Conservation (phyloP, 2,797 vertebrate genomes). For the Argya squamiceps region DNA sequence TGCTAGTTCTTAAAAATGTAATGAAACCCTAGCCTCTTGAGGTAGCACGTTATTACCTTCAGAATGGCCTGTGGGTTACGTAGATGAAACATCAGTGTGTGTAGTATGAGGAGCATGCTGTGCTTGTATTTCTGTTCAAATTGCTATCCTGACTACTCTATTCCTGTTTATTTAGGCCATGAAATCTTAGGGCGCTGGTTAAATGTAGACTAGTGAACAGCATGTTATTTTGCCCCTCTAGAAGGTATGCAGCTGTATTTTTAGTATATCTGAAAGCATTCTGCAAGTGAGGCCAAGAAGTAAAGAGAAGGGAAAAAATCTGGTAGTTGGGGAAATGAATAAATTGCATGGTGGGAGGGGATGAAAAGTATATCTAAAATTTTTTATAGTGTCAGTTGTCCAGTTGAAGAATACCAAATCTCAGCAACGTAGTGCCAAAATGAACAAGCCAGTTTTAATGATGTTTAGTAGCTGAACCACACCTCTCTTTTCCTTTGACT, state of each 20-base stretch:
- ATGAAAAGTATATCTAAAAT: not conserved
- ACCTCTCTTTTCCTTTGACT: not conserved
- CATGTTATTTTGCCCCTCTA: not conserved
- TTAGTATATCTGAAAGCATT: not conserved
- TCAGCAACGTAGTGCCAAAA: not conserved
- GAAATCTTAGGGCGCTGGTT: not conserved
- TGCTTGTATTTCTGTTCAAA: constrained; percentile 18
- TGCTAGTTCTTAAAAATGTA: constrained; percentile 43
- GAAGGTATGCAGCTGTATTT: not conserved
- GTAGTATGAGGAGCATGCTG: constrained; percentile 5
- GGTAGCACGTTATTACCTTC: constrained; percentile 44
- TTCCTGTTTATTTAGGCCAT: not conserved
- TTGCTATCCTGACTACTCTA: constrained; percentile 27
- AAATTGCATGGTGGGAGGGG: not conserved
- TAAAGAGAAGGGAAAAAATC: not conserved
- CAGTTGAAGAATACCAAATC: not conserved
- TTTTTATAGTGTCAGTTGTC: not conserved
- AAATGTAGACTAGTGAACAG: not conserved
- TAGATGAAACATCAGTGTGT: constrained; percentile 15
- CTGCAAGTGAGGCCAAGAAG: not conserved
- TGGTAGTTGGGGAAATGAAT: not conserved
- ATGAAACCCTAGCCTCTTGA: constrained; percentile 39
- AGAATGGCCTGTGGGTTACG: constrained; percentile 33
- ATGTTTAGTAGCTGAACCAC: not conserved
- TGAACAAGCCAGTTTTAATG: not conserved